Conservation (phyloP, 2,888 invertebrate genomes). For the Patella caerulea region DNA sequence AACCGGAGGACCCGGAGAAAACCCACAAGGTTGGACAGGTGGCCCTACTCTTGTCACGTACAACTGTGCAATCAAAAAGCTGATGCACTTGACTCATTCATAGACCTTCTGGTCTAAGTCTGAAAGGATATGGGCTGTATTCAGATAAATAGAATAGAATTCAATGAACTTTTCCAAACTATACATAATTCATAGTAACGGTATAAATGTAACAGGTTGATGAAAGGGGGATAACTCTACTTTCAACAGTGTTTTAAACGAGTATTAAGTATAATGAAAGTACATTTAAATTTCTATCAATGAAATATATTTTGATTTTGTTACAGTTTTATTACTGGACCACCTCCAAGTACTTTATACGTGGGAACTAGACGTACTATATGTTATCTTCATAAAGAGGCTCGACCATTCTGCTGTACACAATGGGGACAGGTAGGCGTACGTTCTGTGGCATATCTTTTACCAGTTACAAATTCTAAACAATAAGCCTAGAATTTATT, state of each 20-base stretch:
- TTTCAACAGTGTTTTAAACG: not conserved
- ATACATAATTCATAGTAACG: too few species aligned
- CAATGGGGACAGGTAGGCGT: constrained; percentile 86
- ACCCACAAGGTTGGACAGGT: too few species aligned
- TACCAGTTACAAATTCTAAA: too few species aligned
- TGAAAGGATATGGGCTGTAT: too few species aligned
- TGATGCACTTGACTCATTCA: too few species aligned
- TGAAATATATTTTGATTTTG: constrained; percentile 8
- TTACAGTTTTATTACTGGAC: constrained; percentile 44
- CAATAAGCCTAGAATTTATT: not conserved
- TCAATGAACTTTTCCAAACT: too few species aligned
- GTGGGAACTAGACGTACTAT: constrained; percentile 96
- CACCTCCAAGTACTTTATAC: constrained; percentile 89
- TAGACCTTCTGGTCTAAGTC: too few species aligned
- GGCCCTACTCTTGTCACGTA: too few species aligned
- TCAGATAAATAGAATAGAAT: too few species aligned
- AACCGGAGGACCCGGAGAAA: too few species aligned
- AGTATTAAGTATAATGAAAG: not conserved
- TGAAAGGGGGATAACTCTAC: not conserved
- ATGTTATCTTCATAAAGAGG: constrained; percentile 94
- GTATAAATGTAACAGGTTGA: not conserved
- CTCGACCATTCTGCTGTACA: constrained; percentile 94
- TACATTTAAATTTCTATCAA: not conserved
- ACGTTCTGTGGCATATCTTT: too few species aligned
- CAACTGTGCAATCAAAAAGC: too few species aligned